Evolutionary conservation across 2,113 vertebrate genomes (phyloP).

Genomic region (Xiphophorus hellerii): DNA sequence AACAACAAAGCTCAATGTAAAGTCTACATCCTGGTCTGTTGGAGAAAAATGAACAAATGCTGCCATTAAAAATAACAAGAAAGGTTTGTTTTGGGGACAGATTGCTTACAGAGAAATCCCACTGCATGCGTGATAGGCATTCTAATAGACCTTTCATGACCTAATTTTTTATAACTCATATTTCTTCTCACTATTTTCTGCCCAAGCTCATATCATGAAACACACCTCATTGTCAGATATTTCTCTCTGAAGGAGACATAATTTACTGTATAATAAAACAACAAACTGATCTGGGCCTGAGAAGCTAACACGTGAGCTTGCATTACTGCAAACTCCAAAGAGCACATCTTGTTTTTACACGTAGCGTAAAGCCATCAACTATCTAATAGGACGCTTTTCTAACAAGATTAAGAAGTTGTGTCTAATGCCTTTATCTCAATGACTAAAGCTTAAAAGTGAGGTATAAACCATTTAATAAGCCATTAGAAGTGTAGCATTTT

Average conservation of each 20-base stretch:
- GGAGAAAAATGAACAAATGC: not conserved
- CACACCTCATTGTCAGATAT: constrained; percentile 45
- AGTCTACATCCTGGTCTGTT: not conserved
- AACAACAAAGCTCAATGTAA: not conserved
- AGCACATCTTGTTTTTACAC: constrained; percentile 9
- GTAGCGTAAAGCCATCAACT: constrained; percentile 1
- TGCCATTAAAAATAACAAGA: constrained; percentile 23
- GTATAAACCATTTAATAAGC: not conserved
- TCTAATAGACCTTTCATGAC: constrained; percentile 21
- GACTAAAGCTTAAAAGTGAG: not conserved
- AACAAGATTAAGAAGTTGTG: not conserved
- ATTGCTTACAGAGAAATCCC: constrained; percentile 30
- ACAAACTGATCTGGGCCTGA: constrained; percentile 42
- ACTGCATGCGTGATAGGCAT: constrained; percentile 1
- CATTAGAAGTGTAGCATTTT: not conserved
- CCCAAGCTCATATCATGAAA: constrained; percentile 38
- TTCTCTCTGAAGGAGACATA: constrained; percentile 43
- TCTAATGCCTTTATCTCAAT: not conserved
- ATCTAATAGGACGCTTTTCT: not conserved
- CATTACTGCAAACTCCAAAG: constrained; percentile 10
- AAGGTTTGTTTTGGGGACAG: constrained; percentile 6
- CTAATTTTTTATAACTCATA: constrained; percentile 34
- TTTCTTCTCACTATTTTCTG: constrained; percentile 19
- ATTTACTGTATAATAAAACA: constrained; percentile 26
- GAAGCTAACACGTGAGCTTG: constrained; percentile 45